A percentile compares a stretch with the other conserved stretches of the same genome.
These are phyloP conservation scores for Melanogrammus aeglefinus DNA, from an alignment of 2,797 vertebrate genomes.

Conservation along the genomic window DNA sequence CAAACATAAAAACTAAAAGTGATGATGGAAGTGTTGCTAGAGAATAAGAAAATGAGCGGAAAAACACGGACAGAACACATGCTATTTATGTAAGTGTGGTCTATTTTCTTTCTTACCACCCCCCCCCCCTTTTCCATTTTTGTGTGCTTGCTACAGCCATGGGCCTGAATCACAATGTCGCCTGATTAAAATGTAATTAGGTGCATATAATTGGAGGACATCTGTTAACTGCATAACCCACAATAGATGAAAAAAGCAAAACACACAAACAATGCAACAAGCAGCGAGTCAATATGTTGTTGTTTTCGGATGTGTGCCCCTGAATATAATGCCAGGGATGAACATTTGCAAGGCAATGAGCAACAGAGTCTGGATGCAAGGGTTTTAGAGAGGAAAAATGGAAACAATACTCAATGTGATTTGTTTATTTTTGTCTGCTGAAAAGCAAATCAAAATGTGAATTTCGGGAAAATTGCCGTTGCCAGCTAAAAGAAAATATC, in stretches of 20 bases:
- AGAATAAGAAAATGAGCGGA: background rate
- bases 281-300: conserved; percentile 18
- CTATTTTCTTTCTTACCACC: background rate
- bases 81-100: background rate
- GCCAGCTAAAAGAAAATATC: conserved; percentile 8
- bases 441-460: conserved; percentile 17
- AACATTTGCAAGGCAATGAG: conserved; percentile 30
- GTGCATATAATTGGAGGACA: conserved; percentile 64
- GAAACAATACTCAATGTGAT: background rate
- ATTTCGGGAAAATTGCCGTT: background rate
- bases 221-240: conserved; percentile 58
- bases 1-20: background rate
- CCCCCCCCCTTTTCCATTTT: background rate
- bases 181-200: conserved; percentile 68
- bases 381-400: too few relatives aligned
- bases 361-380: conserved; percentile 2
- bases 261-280: conserved; percentile 28
- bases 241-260: conserved; percentile 40
- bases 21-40: background rate
- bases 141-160: conserved; percentile 23
- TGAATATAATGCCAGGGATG: conserved; percentile 24
- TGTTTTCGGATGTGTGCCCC: conserved; percentile 22
- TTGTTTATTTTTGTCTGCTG: conserved; percentile 10
- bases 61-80: background rate
- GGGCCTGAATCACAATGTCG: conserved; percentile 59